Percentiles rank a stretch among this genome's conserved stretches.
phyloP scores from a whole-genome alignment of 1,140 invertebrate genomes.

The Laupala kohalensis region DNA sequence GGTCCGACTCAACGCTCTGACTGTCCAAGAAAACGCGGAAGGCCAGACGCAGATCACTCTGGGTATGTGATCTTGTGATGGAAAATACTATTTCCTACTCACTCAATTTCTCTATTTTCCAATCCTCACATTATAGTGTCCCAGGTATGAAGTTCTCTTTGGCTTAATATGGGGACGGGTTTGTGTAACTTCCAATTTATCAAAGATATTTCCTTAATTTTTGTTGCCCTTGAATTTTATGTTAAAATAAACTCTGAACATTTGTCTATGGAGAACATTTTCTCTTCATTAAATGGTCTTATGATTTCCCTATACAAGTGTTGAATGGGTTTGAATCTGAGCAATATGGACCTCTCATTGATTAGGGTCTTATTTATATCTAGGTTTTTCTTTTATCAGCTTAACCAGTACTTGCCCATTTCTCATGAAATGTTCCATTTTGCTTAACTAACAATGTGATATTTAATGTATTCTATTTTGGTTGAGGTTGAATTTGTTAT shows the following conservation, averaged over 20 bases:
- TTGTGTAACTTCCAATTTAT: neutral
- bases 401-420: no score
- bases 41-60: neutral
- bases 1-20: constrained; percentile 18
- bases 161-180: neutral
- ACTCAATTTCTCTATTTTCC: neutral
- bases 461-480: no score
- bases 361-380: no score
- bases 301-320: no score
- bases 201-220: neutral
- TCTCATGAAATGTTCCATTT: no score
- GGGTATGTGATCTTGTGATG: no score
- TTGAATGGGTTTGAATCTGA: neutral
- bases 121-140: neutral
- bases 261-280: no score
- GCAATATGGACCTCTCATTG: neutral
- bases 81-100: neutral
- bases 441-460: no score
- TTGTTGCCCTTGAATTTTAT: neutral
- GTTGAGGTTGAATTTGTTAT: no score
- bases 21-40: neutral
- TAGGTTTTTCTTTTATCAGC: no score
- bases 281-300: no score
- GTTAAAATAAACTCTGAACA: neutral
- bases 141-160: neutral